Base-by-base conservation (phyloP, 2,888 invertebrate species). In the Tenthredo livida region DNA sequence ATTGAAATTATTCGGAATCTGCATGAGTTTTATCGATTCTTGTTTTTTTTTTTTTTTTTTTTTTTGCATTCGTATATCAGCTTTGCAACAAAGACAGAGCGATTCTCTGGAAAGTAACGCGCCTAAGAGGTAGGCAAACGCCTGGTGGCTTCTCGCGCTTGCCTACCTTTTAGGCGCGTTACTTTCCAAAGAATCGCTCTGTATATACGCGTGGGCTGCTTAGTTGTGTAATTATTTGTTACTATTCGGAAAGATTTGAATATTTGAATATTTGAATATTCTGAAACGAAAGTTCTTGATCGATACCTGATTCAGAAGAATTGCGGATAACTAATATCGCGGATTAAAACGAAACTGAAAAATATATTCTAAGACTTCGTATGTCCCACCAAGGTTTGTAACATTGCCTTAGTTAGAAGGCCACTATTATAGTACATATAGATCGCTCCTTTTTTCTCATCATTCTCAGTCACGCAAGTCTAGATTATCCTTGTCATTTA, bases 381-480 rank as follows among this genome's bases (percentile, higher is more conserved):
- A 21, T 15, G 43, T 58, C 25, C 12, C 15, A 21, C n/a, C 65
- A 58, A 47, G 65, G 61, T 54, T 77, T 58, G 73, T 29, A 58
- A 47, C 84, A 70, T 70, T 40, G 70, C 50, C 70, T 47, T 25
- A 25, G n/a, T 0, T 25, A n/a, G 25, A 78, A 37, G 54, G 61
- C 15, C 85, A 43, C 33, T 43, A 37, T 61, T 25, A 40, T 9
- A 21, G 29, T 25, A 25, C n/a, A n/a, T 58, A 58, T n/a, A 58
- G 58, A 21, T 58, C 61, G 21, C 12, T 25, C 1, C 37, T 61
- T 61, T 25, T 61, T 61, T 21, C 25, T 25, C 61, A 21, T 61
- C 61, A 61, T 61, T 54, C 33, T 33, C 37, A 33, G 70, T 33
- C 37, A 17, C n/a, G 70, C 37, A 33, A n/a, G 6, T 17, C 70